Evolutionary conservation across 2,888 invertebrate genomes (phyloP).

Genomic region (Thyatira batis): DNA sequence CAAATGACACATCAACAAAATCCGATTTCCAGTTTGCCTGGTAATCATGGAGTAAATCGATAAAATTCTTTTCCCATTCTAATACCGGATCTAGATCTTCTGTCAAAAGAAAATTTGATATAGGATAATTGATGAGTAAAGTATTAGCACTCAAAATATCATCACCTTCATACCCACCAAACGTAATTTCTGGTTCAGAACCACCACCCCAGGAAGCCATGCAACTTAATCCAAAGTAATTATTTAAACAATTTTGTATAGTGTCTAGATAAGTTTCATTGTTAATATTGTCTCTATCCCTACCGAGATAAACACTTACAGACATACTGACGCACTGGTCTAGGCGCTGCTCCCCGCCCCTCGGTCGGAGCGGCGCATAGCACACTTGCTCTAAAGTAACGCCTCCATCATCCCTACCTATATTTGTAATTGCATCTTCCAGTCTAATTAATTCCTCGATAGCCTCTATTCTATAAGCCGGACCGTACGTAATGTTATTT

Average conservation of each 20-base stretch:
- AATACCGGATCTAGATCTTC: slow-evolving; percentile 82
- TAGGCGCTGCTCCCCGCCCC: slow-evolving; percentile 78
- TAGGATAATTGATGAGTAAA: slow-evolving; percentile 89
- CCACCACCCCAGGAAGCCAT: slow-evolving; percentile 94
- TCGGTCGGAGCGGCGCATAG: slow-evolving; percentile 89
- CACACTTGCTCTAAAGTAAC: slow-evolving; percentile 85
- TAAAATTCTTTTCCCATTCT: slow-evolving; percentile 89
- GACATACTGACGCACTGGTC: slow-evolving; percentile 91
- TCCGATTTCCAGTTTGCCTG: slow-evolving; percentile 72
- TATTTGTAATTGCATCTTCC: slow-evolving; percentile 85
- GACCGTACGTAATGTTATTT: slow-evolving; percentile 85
- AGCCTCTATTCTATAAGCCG: slow-evolving; percentile 90
- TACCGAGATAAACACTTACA: slow-evolving; percentile 90
- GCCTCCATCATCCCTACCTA: slow-evolving; percentile 80
- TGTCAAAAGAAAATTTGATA: slow-evolving; percentile 86
- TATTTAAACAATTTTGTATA: slow-evolving; percentile 68
- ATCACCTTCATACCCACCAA: slow-evolving; percentile 87
- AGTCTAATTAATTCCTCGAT: slow-evolving; percentile 86
- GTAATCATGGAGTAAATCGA: slow-evolving; percentile 85
- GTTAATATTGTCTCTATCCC: slow-evolving; percentile 77
- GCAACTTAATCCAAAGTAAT: slow-evolving; percentile 81
- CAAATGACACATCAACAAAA: slow-evolving; percentile 87
- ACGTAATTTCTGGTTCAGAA: slow-evolving; percentile 90
- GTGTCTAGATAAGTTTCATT: slow-evolving; percentile 60
- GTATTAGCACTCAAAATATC: slow-evolving; percentile 73